A percentile compares a stretch with the other conserved stretches of the same genome.
Conservation (phyloP, 2,797 vertebrate genomes). For the Halcyon leucocephala region DNA sequence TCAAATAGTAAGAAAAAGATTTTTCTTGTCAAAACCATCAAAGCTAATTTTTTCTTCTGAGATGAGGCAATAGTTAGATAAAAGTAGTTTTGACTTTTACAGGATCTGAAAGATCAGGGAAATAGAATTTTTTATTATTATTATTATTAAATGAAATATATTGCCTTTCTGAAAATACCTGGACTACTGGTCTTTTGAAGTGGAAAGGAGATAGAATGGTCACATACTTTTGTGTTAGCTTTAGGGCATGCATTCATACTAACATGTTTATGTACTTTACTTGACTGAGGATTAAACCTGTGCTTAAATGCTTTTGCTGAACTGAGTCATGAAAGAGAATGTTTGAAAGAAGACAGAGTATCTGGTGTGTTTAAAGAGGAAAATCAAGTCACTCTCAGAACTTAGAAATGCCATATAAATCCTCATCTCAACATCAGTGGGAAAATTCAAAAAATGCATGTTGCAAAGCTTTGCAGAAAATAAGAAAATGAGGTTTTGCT, state of each 20-base stretch:
- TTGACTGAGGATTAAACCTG: slow-evolving; percentile 8
- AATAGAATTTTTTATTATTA: background rate
- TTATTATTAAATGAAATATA: background rate
- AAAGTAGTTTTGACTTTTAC: background rate
- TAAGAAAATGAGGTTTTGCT: slow-evolving; percentile 3
- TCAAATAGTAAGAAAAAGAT: background rate
- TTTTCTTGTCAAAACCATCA: background rate
- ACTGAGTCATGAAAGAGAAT: background rate
- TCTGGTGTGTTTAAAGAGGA: slow-evolving; percentile 6
- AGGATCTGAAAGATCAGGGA: background rate
- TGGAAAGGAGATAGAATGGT: background rate
- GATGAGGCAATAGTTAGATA: background rate
- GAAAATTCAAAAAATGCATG: background rate
- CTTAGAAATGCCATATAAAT: slow-evolving; percentile 37
- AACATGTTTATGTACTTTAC: background rate
- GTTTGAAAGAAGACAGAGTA: background rate
- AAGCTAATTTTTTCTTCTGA: background rate
- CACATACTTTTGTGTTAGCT: background rate
- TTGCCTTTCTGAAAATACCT: background rate
- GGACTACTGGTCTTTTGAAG: slow-evolving; percentile 3
- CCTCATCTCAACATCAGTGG: background rate
- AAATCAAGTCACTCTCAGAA: slow-evolving; percentile 24
- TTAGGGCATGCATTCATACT: background rate
- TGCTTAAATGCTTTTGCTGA: slow-evolving; percentile 22
- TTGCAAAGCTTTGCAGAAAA: slow-evolving; percentile 24